Percentiles rank a stretch among this genome's conserved stretches.
phyloP scores from a whole-genome alignment of 2,888 invertebrate species.

The Lithosia quadra region DNA sequence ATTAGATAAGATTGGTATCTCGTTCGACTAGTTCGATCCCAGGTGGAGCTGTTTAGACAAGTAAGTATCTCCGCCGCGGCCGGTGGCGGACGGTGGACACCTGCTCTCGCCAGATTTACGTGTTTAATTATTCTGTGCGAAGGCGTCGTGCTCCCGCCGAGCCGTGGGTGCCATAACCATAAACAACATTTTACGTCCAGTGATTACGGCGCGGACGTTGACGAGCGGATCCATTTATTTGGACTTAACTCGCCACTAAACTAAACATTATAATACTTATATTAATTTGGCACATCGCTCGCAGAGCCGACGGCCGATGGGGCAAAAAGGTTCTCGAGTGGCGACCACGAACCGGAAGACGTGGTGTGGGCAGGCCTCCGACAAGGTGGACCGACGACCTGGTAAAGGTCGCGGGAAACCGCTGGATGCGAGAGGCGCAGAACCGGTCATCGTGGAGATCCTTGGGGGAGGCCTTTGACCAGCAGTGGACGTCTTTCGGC shows the following conservation, averaged over 20 bases:
- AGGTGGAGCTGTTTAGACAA: background rate
- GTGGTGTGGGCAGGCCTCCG: too few relatives aligned
- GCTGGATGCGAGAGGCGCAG: too few relatives aligned
- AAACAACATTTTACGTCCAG: slow-evolving; percentile 26
- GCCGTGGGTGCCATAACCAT: slow-evolving; percentile 16
- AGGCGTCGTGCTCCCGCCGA: slow-evolving; percentile 16
- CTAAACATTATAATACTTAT: slow-evolving; percentile 8
- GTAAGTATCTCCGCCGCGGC: background rate
- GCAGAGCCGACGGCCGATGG: too few relatives aligned
- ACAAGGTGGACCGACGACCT: too few relatives aligned
- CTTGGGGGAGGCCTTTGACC: too few relatives aligned
- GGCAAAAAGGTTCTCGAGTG: too few relatives aligned
- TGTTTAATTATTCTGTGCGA: slow-evolving; percentile 36
- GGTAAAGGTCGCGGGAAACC: too few relatives aligned
- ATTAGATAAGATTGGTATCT: background rate
- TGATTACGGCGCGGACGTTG: slow-evolving; percentile 11
- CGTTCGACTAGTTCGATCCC: background rate
- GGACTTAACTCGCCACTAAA: background rate
- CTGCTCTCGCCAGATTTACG: slow-evolving; percentile 28
- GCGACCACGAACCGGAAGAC: too few relatives aligned
- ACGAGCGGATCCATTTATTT: slow-evolving; percentile 7
- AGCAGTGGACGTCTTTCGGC: too few relatives aligned
- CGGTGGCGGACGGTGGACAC: slow-evolving; percentile 1
- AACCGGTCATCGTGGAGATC: too few relatives aligned
- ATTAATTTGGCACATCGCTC: too few relatives aligned